Conservation (phyloP, 2,113 vertebrate genomes). For the Hemichromis elongatus region DNA sequence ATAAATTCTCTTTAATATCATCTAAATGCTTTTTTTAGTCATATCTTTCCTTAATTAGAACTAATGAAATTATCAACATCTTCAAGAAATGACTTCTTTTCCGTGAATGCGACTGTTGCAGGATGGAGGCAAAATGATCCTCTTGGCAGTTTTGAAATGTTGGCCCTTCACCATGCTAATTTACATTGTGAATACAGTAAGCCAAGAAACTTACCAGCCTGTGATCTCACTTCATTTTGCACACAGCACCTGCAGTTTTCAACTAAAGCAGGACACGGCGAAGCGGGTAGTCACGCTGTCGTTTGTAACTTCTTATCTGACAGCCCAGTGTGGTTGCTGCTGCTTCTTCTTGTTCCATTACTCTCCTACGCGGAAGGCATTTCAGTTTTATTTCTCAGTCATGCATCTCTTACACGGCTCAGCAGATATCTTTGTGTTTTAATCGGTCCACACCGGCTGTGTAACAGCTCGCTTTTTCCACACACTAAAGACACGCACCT, state of each 20-base stretch:
- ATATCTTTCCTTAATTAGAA: neutral
- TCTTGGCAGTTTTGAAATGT: neutral
- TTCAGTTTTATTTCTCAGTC: neutral
- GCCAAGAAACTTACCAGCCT: neutral
- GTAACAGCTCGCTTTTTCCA: neutral
- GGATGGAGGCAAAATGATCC: neutral
- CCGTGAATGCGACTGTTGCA: neutral
- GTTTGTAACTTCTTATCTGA: neutral
- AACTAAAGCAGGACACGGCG: neutral
- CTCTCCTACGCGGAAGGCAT: neutral
- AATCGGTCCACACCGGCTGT: neutral
- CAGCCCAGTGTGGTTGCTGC: neutral
- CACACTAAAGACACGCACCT: neutral
- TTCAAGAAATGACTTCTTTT: neutral
- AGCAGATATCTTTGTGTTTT: neutral
- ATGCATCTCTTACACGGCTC: neutral
- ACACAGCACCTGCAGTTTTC: neutral
- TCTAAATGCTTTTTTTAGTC: neutral
- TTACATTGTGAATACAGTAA: neutral
- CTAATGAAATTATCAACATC: neutral
- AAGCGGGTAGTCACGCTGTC: neutral
- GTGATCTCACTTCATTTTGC: neutral
- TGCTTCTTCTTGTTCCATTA: neutral
- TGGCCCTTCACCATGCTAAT: fast-evolving
- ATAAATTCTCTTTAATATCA: fast-evolving